phyloP scores from a whole-genome alignment of 1,140 invertebrate genomes.

The Xylocopa sonorina region DNA sequence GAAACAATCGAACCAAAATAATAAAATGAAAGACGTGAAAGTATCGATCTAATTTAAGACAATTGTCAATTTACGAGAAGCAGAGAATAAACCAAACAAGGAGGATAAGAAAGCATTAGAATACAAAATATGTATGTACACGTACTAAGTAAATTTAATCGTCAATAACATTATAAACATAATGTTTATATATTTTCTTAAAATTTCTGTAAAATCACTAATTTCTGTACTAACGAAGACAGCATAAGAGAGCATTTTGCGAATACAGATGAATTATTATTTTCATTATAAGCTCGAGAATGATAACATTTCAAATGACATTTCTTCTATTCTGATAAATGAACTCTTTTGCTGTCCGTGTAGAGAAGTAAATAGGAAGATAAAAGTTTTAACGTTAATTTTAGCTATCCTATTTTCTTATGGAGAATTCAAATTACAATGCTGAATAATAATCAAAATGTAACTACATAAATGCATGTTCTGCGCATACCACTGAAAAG shows the following conservation, averaged over 20 bases:
- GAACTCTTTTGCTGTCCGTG: conserved; percentile 58
- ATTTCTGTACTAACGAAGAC: conserved; percentile 59
- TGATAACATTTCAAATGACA: background rate
- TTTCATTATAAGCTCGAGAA: conserved; percentile 6
- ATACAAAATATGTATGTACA: conserved; percentile 67
- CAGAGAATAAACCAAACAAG: conserved; percentile 48
- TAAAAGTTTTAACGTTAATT: conserved; percentile 49
- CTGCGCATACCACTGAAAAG: conserved; percentile 66
- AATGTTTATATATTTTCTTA: conserved; percentile 70
- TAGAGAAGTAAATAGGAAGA: conserved; percentile 35
- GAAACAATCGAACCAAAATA: conserved; percentile 44
- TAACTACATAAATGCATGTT: conserved; percentile 65
- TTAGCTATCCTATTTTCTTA: conserved; percentile 49
- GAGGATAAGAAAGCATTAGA: conserved; percentile 51
- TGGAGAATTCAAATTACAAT: conserved; percentile 44
- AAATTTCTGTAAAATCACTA: conserved; percentile 60
- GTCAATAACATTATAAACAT: conserved; percentile 64
- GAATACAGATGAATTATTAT: conserved; percentile 28
- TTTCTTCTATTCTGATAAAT: conserved; percentile 27
- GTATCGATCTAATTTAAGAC: conserved; percentile 63
- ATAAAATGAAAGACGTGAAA: conserved; percentile 56
- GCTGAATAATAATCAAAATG: conserved; percentile 42
- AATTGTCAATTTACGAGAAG: conserved; percentile 69
- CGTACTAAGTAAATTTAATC: conserved; percentile 64
- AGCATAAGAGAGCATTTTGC: conserved; percentile 54